phyloP scores from a whole-genome alignment of 2,888 invertebrate genomes.

The Tenodera sinensis region DNA sequence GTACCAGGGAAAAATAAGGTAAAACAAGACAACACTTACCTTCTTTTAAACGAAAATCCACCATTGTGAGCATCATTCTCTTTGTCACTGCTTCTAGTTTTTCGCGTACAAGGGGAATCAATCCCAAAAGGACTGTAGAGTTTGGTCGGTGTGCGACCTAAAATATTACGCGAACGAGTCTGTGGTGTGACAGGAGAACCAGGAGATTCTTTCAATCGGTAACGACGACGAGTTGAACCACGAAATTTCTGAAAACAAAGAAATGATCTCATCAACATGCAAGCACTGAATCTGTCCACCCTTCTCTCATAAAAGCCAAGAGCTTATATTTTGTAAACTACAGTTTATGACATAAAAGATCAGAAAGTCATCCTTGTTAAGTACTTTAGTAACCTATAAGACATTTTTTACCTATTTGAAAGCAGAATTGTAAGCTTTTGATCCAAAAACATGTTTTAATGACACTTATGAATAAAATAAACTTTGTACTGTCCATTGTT shows the following conservation, averaged over 20 bases:
- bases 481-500: too few relatives aligned
- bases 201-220: conserved; percentile 37
- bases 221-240: conserved; percentile 52
- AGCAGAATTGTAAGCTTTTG: too few relatives aligned
- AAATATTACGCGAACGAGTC: conserved; percentile 35
- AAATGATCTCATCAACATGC: not conserved
- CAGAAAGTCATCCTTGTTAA: too few relatives aligned
- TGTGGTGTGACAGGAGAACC: conserved; percentile 32
- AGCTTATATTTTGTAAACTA: too few relatives aligned
- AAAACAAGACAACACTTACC: not conserved
- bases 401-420: too few relatives aligned
- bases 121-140: conserved; percentile 74
- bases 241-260: conserved; percentile 49
- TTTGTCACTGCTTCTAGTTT: not conserved
- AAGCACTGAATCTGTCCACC: too few relatives aligned
- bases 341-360: too few relatives aligned
- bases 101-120: conserved; percentile 57
- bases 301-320: too few relatives aligned
- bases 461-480: too few relatives aligned
- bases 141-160: conserved; percentile 67
- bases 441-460: too few relatives aligned
- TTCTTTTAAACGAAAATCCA: not conserved
- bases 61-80: not conserved
- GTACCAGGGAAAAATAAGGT: too few relatives aligned
- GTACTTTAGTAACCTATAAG: too few relatives aligned